Evolutionary conservation across 2,888 invertebrate genomes (phyloP), one percentile per base, ranked within the genome.

Genomic region (Noctua comes): DNA sequence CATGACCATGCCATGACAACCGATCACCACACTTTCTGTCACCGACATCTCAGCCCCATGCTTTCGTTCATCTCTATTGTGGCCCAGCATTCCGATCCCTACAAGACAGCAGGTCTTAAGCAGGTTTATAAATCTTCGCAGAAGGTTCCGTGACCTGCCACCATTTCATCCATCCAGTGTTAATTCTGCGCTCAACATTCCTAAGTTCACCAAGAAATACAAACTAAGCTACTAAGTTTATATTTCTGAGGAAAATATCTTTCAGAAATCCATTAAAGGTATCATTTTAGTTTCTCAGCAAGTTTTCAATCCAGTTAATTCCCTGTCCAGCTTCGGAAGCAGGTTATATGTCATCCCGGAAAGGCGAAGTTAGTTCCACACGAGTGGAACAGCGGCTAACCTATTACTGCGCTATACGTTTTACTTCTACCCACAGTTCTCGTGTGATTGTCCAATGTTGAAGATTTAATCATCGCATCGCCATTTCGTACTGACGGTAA

Each of bases 381-480:
- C 54, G 78, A 84, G 64, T 48, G 77, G 36, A 68, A 70, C 71
- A 40, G 43, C n/a, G 59, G 73, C 73, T 57, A 62, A 69, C 48
- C 46, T 76, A 69, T 77, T 62, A 74, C 7, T 43, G 16, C 66
- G 2, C 66, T 40, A 43, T 66, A n/a, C 57, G 68, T 86, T 88
- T 86, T 86, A 75, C 79, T 85, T 77, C 51, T 48, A 46, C 57
- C 64, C 36, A n/a, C n/a, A 59, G 54, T n/a, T 43, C 57, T 73
- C 68, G 13, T 73, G 59, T 65, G 80, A 79, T 85, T 77, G 82
- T 88, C 76, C 80, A 78, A 83, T 80, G 82, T 80, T 74, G 79
- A 54, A 74, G 69, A 87, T 78, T 83, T 68, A 77, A 85, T 83
- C 72, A 83, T 74, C 27, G 57, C 54, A 68, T 66, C 46, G 57